These are phyloP conservation scores for Sitta europaea DNA, from an alignment of 2,113 vertebrate species.

Conservation along the genomic window DNA sequence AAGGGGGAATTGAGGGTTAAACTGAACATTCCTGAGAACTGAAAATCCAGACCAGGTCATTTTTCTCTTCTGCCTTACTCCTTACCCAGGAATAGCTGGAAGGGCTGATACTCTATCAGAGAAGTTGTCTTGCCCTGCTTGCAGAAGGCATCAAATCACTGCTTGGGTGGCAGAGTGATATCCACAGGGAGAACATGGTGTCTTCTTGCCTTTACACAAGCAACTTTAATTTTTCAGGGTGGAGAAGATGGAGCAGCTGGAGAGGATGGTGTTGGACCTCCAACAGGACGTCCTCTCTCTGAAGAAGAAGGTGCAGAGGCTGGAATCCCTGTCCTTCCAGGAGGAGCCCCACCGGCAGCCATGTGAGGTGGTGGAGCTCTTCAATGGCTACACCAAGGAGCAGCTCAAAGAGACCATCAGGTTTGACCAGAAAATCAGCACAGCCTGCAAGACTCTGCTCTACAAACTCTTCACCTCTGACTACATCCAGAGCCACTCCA, in stretches of 20 bases:
- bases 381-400: conserved; percentile 61
- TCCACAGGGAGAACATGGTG: accelerated
- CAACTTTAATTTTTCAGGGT: not conserved
- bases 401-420: conserved; percentile 60
- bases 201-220: not conserved
- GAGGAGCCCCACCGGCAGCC: conserved; percentile 20
- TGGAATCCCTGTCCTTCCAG: conserved; percentile 50
- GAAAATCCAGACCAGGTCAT: not conserved
- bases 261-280: conserved; percentile 39
- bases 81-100: not conserved
- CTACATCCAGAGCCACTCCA: conserved; percentile 68
- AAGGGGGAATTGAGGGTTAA: not conserved
- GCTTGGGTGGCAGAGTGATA: not conserved
- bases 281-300: conserved; percentile 22
- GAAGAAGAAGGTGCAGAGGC: conserved; percentile 52
- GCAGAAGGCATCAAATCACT: not conserved
- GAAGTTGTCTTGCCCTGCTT: not conserved
- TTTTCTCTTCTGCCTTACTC: not conserved
- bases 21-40: not conserved
- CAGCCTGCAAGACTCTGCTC: conserved; percentile 60
- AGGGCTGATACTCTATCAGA: not conserved
- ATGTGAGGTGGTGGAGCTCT: conserved; percentile 13
- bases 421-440: conserved; percentile 68
- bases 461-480: conserved; percentile 60
- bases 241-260: conserved; percentile 53